Base-by-base conservation (phyloP, 2,888 invertebrate species). In the Eupithecia vulgata region DNA sequence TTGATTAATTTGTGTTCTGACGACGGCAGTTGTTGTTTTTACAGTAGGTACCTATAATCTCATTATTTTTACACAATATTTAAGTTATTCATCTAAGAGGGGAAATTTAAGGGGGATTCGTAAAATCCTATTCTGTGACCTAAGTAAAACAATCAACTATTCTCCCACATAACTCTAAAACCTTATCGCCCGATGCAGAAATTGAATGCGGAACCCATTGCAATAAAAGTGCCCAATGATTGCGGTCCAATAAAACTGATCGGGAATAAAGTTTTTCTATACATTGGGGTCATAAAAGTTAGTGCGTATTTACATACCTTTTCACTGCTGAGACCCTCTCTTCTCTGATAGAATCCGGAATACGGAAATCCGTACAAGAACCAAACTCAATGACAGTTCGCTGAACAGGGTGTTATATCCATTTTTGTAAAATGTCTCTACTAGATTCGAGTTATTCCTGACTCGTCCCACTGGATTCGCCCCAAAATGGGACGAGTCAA, bases 181-280 rank as follows among this genome's bases (percentile, higher is more conserved):
- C 64, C 35, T 64, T 64, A 64, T 64, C 64, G 13, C 37, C n/a
- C 37, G 37, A 37, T 64, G 64, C 64, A 64, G 64, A 64, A 64
- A 64, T 64, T 37, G 64, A 64, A 64, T 64, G 37, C 64, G 64
- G 64, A 37, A 64, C 37, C 35, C 37, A 64, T 37, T 64, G 12
- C 37, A 37, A 37, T 64, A 64, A 64, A 64, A 64, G 37, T 64
- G 35, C 64, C 64, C 64, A 35, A 64, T 64, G 35, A 64, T 64
- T 35, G 34, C 64, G 64, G 37, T 21, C 17, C 35, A 64, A 64
- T 64, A 64, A 64, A 64, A 37, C 21, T 35, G 34, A 61, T 5
- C 17, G 34, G 34, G 61, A 34, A 34, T 61, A 61, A 25, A 57
- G 57, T 57, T 57, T 57, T 25, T 52, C 57, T 21, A 25, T 57